Percentiles rank a stretch among this genome's conserved stretches.
Evolutionary conservation across 1,140 invertebrate genomes (phyloP).

Genomic region (Hestina assimilis): DNA sequence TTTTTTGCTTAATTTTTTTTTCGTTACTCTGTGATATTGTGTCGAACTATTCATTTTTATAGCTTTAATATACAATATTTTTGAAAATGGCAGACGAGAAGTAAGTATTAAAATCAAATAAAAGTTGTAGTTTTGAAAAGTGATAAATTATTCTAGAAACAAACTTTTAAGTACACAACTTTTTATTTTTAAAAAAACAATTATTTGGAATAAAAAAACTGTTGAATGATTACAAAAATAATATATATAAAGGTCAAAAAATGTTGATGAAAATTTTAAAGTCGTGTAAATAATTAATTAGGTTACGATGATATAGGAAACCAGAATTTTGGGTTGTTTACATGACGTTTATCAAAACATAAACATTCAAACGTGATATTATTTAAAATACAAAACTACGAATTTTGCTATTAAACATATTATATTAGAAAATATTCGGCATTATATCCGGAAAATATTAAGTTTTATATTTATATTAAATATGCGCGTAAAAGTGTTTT

Average conservation of each 20-base stretch:
- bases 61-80: background rate
- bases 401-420: no score
- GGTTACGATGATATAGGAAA: constrained; percentile 7
- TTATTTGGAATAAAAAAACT: no score
- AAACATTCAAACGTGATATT: no score
- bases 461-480: no score
- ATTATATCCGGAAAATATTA: no score
- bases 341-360: constrained; percentile 1
- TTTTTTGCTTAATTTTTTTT: constrained; percentile 22
- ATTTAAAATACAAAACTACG: no score
- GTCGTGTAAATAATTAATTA: constrained; percentile 1
- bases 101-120: constrained; percentile 47
- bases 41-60: constrained; percentile 27
- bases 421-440: no score
- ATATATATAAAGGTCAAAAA: background rate
- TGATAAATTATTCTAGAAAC: no score
- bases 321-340: constrained; percentile 6
- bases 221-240: no score
- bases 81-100: constrained; percentile 51
- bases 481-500: no score
- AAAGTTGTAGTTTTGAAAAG: no score
- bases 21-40: constrained; percentile 49
- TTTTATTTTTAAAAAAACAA: background rate
- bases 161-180: background rate
- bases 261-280: background rate